Base-by-base conservation (phyloP, 1,140 invertebrate genomes). In the Helicoverpa zea region DNA sequence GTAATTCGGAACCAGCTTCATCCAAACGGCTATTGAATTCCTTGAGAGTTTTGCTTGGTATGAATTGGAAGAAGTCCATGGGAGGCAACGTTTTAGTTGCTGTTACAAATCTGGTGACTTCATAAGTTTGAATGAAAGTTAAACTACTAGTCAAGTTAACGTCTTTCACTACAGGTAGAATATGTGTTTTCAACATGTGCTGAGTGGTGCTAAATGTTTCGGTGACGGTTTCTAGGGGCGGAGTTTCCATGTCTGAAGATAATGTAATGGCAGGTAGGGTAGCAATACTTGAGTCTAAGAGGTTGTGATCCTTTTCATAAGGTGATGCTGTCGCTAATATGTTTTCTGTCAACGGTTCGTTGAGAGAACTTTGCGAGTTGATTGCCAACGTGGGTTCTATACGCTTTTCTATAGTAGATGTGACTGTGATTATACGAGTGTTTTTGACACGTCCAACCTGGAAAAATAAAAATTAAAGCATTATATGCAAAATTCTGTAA, bases 151-250 rank as follows among this genome's bases (percentile, higher is more conserved):
- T 97, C 82, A 97, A 96, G 59, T 96, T 97, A 10, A 96, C 96
- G 30, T 97, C 96, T 64, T 96, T 96, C 12, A 98, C 95, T 0
- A 98, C 96, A 1, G 98, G 98, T 63, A 99, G 93, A 74, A 99
- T 96, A 85, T 98, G 98, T 0, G 98, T 98, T 89, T 98, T 98
- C 2, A 98, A 92, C 93, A 98, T 96, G 1, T 97, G 96, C 92
- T 98, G 97, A 0, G 98, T 98, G 5, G 98, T 98, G 79, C 98
- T 98, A 94, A 98, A 98, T 1, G 98, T 98, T 94, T 98, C 98
- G 0, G 97, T 98, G n/a, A 98, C 95, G 0, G 98, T 98, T 95
- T 98, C 97, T 72, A 98, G 90, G 0, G 97, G 97, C 23, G 97
- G 97, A 1, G 97, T 98, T 84, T 97, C 97, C 83, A 96, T 96